Evolutionary conservation across 2,888 invertebrate genomes (phyloP).

Genomic region (Blomia tropicalis): DNA sequence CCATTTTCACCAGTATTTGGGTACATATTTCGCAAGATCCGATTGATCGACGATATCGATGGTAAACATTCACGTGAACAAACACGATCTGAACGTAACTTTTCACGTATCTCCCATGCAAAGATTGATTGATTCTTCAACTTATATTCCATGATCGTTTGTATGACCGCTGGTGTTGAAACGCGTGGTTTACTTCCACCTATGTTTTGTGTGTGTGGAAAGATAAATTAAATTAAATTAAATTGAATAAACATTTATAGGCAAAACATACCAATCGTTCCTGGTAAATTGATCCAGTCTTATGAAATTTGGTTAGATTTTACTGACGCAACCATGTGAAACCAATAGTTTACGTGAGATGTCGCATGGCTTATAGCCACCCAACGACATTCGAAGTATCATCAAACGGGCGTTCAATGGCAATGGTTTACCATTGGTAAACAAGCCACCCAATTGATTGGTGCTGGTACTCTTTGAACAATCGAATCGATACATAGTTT

Average conservation of each 20-base stretch:
- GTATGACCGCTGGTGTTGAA: constrained; percentile 32
- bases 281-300: constrained; percentile 33
- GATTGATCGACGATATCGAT: constrained; percentile 32
- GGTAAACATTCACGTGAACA: constrained; percentile 31
- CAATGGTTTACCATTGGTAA: constrained; percentile 32
- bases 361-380: constrained; percentile 32
- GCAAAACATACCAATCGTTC: constrained; percentile 31
- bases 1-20: neutral
- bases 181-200: constrained; percentile 33
- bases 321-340: constrained; percentile 32
- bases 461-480: neutral
- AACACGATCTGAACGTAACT: constrained; percentile 30
- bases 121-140: constrained; percentile 31
- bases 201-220: constrained; percentile 21
- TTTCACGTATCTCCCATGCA: constrained; percentile 33
- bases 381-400: constrained; percentile 31
- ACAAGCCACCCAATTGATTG: constrained; percentile 32
- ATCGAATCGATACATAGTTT: neutral
- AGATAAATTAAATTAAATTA: neutral
- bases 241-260: neutral
- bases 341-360: constrained; percentile 32
- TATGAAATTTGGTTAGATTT: constrained; percentile 31
- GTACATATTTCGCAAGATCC: constrained; percentile 30
- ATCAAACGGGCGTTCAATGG: constrained; percentile 31
- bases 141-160: constrained; percentile 32